Base-by-base conservation (phyloP, 1,140 invertebrate species). In the Drosophila watanabei region DNA sequence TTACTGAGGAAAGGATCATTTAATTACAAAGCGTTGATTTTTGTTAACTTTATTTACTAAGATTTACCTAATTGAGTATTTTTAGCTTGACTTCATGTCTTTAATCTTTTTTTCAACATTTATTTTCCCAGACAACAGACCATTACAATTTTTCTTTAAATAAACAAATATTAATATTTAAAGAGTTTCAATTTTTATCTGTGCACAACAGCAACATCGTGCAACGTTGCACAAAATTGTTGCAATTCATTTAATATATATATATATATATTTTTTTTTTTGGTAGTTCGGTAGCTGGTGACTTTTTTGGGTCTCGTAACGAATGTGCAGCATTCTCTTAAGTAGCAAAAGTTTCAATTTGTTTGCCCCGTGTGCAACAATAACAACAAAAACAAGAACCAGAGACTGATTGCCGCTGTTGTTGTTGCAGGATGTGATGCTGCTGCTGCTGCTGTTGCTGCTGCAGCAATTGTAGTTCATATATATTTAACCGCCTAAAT, bases 401-500 rank as follows among this genome's bases (percentile, higher is more conserved):
- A 54, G 18, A 11, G 30, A 54, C 49, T 32, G 49, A 51, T 18
- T 51, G 49, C n/a, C n/a, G 7, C 18, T 13, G 35, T 41, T 73
- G 56, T 68, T 60, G 60, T 43, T 62, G 56, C 39, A 65, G 56
- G 7, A 56, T 46, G 28, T 59, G 37, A 62, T 24, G 24, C 24
- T 24, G 24, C 24, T 24, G 61, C 41, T 61, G 39, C n/a, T 18
- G 41, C 5, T 43, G 18, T 5, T 76, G 43, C 52, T 41, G 61
- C 43, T 62, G 46, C 33, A 62, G 48, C 62, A 80, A 65, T 80
- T 84, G 81, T 80, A 84, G 77, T 84, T 84, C 82, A 84, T 84
- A 84, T 84, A 84, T 83, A 83, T 84, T 84, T 84, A 80, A 84
- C 82, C 81, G 82, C 81, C 82, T 84, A 84, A 84, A 84, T 84